Evolutionary conservation across 2,113 vertebrate species (phyloP).

Genomic region (Mormoops blainvillei): DNA sequence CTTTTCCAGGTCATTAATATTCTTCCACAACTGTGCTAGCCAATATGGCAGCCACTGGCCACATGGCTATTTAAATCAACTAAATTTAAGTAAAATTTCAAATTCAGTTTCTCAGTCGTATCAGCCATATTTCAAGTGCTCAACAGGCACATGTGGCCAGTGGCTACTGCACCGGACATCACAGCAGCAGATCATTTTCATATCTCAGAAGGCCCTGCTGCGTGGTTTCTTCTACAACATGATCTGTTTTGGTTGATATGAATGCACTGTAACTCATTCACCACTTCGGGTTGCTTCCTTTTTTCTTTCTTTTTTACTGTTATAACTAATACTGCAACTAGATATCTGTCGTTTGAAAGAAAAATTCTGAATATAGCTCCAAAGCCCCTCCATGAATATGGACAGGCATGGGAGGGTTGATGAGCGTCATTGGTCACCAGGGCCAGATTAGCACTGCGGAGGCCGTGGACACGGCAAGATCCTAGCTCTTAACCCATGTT

Average conservation of each 20-base stretch:
- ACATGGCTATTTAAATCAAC: no score
- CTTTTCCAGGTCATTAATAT: no score
- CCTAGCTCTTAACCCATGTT: not conserved
- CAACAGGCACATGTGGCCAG: rapidly evolving
- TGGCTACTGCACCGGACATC: no score
- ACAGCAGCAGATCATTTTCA: not conserved
- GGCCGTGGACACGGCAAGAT: not conserved
- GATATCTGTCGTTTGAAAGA: not conserved
- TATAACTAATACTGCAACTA: not conserved
- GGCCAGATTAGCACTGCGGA: not conserved
- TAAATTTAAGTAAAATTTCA: no score
- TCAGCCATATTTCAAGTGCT: not conserved
- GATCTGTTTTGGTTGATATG: not conserved
- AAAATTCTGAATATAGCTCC: not conserved
- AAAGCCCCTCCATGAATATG: not conserved
- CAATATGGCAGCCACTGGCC: no score
- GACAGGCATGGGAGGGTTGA: no score
- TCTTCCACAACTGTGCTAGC: no score
- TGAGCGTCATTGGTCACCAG: not conserved
- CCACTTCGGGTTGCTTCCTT: not conserved
- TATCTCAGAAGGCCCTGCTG: not conserved
- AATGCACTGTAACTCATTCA: not conserved
- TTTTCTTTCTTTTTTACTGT: not conserved
- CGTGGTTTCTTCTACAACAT: not conserved
- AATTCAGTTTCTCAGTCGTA: no score